Evolutionary conservation across 2,888 invertebrate genomes (phyloP).

Genomic region (Thereva unica): DNA sequence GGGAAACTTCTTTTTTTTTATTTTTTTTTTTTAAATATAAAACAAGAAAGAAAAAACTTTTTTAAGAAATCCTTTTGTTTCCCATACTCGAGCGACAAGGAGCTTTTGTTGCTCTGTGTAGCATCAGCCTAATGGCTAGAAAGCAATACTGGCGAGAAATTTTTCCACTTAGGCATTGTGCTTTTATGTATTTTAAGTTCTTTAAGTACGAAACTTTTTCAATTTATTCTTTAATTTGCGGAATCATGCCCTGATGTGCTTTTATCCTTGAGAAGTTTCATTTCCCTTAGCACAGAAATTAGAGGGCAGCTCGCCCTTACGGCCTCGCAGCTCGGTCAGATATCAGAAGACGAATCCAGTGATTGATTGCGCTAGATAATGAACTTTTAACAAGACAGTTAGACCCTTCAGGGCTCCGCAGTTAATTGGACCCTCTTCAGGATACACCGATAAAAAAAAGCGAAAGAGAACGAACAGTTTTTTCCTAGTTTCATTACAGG

Average conservation of each 20-base stretch:
- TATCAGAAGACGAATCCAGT: neutral
- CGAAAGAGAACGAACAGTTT: no score
- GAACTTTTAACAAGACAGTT: slow-evolving; percentile 16
- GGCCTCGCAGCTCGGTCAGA: neutral
- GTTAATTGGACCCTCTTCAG: no score
- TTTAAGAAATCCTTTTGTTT: slow-evolving; percentile 20
- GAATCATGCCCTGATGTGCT: slow-evolving; percentile 27
- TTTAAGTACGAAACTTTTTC: slow-evolving; percentile 33
- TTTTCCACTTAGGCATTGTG: slow-evolving; percentile 17
- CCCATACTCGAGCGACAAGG: neutral
- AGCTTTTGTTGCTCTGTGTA: slow-evolving; percentile 10
- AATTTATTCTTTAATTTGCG: slow-evolving; percentile 34
- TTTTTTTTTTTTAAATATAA: no score
- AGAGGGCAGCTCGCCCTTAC: slow-evolving; percentile 17
- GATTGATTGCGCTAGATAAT: slow-evolving; percentile 25
- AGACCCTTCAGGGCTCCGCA: neutral
- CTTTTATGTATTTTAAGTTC: slow-evolving; percentile 34
- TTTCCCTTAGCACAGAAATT: neutral
- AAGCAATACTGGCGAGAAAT: slow-evolving; percentile 29
- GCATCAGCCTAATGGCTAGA: slow-evolving; percentile 23
- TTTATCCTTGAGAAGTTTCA: slow-evolving; percentile 9
- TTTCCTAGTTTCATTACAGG: no score
- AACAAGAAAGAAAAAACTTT: slow-evolving; percentile 9
- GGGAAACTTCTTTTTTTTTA: slow-evolving; percentile 24
- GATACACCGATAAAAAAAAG: no score